Conservation (phyloP, 2,113 vertebrate species). For the Henicopernis longicauda region DNA sequence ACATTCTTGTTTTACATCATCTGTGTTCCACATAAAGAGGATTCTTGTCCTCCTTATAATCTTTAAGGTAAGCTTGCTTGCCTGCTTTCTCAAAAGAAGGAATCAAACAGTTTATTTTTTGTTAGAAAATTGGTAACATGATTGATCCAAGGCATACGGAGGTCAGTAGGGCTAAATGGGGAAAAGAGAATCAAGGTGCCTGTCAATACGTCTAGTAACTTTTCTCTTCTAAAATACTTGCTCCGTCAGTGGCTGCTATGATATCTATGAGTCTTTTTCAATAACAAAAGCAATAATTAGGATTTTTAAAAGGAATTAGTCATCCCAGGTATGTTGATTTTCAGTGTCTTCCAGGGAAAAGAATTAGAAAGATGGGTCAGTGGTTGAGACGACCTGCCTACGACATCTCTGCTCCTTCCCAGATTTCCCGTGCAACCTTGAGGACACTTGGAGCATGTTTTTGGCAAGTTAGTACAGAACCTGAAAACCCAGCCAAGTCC, state of each 20-base stretch:
- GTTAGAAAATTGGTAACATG: background rate
- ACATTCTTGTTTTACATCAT: background rate
- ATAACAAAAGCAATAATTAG: background rate
- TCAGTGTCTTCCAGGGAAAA: background rate
- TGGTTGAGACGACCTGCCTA: background rate
- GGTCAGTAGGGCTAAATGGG: background rate
- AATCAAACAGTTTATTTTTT: background rate
- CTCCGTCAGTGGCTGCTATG: background rate
- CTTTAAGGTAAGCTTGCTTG: background rate
- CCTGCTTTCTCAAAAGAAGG: background rate
- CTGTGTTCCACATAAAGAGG: background rate
- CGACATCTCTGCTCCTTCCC: background rate
- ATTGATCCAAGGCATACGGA: fast-evolving
- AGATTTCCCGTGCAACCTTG: background rate
- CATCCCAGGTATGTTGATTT: background rate
- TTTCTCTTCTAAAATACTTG: background rate
- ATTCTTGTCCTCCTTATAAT: background rate
- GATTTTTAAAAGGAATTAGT: background rate
- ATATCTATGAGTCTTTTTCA: background rate
- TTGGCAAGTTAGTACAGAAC: background rate
- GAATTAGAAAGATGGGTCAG: background rate
- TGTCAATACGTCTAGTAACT: background rate
- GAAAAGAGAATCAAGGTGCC: background rate
- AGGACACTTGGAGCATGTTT: background rate
- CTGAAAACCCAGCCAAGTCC: background rate